Evolutionary conservation across 2,797 vertebrate genomes (phyloP).

Genomic region (Thalassophryne amazonica): DNA sequence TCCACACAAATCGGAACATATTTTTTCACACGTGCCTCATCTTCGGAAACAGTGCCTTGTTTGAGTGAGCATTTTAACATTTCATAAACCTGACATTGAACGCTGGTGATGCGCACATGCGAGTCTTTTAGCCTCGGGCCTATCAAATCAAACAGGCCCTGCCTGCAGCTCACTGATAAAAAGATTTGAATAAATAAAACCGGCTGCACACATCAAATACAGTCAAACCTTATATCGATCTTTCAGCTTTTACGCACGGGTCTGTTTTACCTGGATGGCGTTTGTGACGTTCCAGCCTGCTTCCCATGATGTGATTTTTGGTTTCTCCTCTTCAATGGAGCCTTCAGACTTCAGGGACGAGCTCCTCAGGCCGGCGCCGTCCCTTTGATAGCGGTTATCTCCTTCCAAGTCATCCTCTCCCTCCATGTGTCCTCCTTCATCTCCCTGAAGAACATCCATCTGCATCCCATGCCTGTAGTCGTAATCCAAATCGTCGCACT

Average conservation of each 20-base stretch:
- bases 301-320: slow-evolving; percentile 93
- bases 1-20: not conserved
- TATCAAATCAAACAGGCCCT: slow-evolving; percentile 46
- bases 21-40: not conserved
- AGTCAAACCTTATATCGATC: too few species aligned
- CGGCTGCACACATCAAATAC: too few species aligned
- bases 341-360: slow-evolving; percentile 81
- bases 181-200: slow-evolving; percentile 62
- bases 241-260: too few species aligned
- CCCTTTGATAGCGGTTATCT: slow-evolving; percentile 91
- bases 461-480: slow-evolving; percentile 93
- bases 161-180: slow-evolving; percentile 65
- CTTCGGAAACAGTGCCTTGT: not conserved
- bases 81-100: slow-evolving; percentile 30
- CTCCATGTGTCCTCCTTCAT: slow-evolving; percentile 67
- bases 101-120: slow-evolving; percentile 40
- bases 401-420: slow-evolving; percentile 81
- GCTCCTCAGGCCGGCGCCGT: slow-evolving; percentile 79
- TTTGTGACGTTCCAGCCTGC: slow-evolving; percentile 98
- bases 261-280: slow-evolving; percentile 97
- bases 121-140: slow-evolving; percentile 19
- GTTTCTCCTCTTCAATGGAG: slow-evolving; percentile 84
- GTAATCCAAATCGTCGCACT: slow-evolving; percentile 92
- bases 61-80: too few species aligned
- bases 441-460: slow-evolving; percentile 88